phyloP scores from a whole-genome alignment of 2,797 vertebrate genomes.

The Silurus aristotelis region DNA sequence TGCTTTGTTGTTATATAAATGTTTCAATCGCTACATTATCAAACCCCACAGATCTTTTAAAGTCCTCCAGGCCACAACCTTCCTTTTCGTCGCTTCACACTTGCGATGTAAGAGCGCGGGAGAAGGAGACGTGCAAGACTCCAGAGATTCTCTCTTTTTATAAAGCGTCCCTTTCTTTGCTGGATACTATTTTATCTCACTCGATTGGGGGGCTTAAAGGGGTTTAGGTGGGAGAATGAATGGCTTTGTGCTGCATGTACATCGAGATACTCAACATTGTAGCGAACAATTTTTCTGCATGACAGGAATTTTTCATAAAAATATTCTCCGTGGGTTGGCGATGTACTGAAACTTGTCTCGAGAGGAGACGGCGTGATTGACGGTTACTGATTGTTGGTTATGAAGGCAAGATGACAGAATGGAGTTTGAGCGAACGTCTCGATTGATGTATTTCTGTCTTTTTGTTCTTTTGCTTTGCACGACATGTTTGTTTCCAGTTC shows the following conservation, averaged over 20 bases:
- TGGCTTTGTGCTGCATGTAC: background rate
- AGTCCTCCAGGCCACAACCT: background rate
- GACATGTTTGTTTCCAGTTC: background rate
- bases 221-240: too few species aligned
- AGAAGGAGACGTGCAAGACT: background rate
- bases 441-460: background rate
- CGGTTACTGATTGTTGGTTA: background rate
- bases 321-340: background rate
- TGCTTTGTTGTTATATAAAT: background rate
- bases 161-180: conserved; percentile 5
- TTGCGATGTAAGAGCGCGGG: background rate
- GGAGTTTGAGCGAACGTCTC: background rate
- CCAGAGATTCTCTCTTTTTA: background rate
- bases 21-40: background rate
- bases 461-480: background rate
- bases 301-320: background rate
- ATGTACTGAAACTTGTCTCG: background rate
- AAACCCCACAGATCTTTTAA: background rate
- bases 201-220: too few species aligned
- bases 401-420: background rate
- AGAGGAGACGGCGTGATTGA: background rate
- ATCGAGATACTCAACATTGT: background rate
- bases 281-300: background rate
- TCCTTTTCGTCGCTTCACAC: background rate
- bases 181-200: background rate